Percentiles rank a stretch among this genome's conserved stretches.
Conservation (phyloP, 2,797 vertebrate genomes). For the Sphenopsis melanotis region DNA sequence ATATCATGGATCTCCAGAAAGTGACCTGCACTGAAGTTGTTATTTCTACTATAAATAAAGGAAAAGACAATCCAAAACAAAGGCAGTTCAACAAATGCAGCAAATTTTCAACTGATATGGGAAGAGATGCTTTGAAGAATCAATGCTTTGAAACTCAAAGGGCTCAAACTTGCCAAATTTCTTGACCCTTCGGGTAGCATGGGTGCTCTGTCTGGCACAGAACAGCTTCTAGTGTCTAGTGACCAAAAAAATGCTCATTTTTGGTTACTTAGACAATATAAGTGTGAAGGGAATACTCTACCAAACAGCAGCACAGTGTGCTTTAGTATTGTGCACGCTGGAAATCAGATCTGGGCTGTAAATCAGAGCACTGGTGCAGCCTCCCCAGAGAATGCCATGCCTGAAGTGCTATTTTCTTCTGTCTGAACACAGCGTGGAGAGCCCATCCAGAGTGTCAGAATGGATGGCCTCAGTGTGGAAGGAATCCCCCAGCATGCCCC, state of each 20-base stretch:
- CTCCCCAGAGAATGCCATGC: neutral
- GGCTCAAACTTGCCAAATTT: neutral
- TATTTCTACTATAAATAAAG: constrained; percentile 28
- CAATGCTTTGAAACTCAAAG: neutral
- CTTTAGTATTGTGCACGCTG: rapidly evolving
- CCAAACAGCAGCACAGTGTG: neutral
- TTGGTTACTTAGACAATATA: neutral
- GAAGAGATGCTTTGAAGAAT: constrained; percentile 8
- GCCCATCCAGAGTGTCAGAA: constrained; percentile 66
- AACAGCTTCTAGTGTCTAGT: neutral
- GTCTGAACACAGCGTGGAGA: constrained; percentile 64
- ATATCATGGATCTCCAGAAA: constrained; percentile 32
- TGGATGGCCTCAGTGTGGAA: constrained; percentile 56
- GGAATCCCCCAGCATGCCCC: constrained; percentile 69
- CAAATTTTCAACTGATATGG: neutral
- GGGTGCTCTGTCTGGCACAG: neutral
- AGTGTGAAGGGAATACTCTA: neutral
- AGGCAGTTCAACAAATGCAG: neutral
- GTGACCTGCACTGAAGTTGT: neutral
- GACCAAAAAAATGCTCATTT: neutral
- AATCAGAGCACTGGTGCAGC: neutral
- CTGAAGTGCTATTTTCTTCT: neutral
- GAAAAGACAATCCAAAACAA: constrained; percentile 36
- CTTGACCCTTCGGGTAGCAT: neutral
- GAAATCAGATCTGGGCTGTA: neutral